These are phyloP conservation scores for Plectus sambesii DNA, from an alignment of 1,140 invertebrate genomes.

Conservation along the genomic window DNA sequence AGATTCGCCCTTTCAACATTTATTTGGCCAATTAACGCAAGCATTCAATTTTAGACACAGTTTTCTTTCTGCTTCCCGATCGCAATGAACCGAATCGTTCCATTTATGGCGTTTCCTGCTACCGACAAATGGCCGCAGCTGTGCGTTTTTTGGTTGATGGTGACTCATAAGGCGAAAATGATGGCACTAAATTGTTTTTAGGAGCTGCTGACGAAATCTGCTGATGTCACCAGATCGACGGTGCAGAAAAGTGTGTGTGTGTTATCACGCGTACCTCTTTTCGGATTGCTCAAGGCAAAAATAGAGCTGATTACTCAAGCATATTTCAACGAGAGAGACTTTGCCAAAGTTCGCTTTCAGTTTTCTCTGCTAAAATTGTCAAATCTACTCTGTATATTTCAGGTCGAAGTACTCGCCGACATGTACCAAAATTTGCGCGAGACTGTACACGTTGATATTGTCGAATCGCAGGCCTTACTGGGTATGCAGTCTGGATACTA, in stretches of 20 bases:
- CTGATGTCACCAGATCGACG: slow-evolving; percentile 88
- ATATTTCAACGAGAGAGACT: slow-evolving; percentile 73
- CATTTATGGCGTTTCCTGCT: slow-evolving; percentile 91
- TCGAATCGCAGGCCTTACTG: too few species aligned
- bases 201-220: slow-evolving; percentile 80
- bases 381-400: slow-evolving; percentile 23
- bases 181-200: slow-evolving; percentile 48
- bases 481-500: slow-evolving; percentile 18
- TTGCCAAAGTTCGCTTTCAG: slow-evolving; percentile 44
- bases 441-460: slow-evolving; percentile 53
- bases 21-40: too few species aligned
- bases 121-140: slow-evolving; percentile 87
- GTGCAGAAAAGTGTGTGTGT: slow-evolving; percentile 88
- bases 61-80: slow-evolving; percentile 89
- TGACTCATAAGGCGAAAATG: too few species aligned
- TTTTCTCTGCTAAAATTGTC: slow-evolving; percentile 12
- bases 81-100: slow-evolving; percentile 67
- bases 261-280: slow-evolving; percentile 72
- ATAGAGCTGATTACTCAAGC: slow-evolving; percentile 87
- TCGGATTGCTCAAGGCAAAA: slow-evolving; percentile 84
- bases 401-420: slow-evolving; percentile 73
- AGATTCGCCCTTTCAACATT: slow-evolving; percentile 6
- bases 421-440: slow-evolving; percentile 77
- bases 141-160: slow-evolving; percentile 48
- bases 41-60: slow-evolving; percentile 73